A percentile compares a stretch with the other conserved stretches of the same genome.
Evolutionary conservation across 1,140 invertebrate genomes (phyloP).

Genomic region (Papilio machaon): DNA sequence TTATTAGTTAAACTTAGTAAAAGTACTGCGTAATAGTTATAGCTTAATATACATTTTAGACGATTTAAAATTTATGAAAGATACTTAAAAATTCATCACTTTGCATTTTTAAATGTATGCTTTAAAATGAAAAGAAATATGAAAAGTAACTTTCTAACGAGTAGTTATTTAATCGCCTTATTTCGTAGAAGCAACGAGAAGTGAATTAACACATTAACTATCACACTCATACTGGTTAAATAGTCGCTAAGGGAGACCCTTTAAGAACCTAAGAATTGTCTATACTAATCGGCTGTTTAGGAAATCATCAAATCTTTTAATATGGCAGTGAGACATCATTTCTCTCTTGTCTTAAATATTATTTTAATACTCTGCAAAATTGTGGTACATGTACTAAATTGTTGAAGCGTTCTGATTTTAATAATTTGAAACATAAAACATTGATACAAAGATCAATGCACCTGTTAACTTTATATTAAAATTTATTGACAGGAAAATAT

Average conservation of each 20-base stretch:
- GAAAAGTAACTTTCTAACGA: no score
- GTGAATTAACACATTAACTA: background rate
- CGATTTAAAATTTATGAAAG: background rate
- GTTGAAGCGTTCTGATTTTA: background rate
- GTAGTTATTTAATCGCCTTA: no score
- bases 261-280: background rate
- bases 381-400: background rate
- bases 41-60: background rate
- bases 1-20: no score
- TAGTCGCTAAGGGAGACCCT: background rate
- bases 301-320: no score
- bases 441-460: background rate
- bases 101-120: background rate
- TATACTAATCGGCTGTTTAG: background rate
- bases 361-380: background rate
- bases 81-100: background rate
- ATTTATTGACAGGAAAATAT: conserved; percentile 32
- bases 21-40: no score
- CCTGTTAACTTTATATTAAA: background rate
- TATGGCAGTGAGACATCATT: no score
- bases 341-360: no score
- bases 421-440: background rate
- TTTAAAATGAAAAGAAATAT: background rate
- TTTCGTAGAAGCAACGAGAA: background rate
- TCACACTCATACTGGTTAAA: background rate